Evolutionary conservation across 2,888 invertebrate species (phyloP).

Genomic region (Gymnoscelis rufifasciata): DNA sequence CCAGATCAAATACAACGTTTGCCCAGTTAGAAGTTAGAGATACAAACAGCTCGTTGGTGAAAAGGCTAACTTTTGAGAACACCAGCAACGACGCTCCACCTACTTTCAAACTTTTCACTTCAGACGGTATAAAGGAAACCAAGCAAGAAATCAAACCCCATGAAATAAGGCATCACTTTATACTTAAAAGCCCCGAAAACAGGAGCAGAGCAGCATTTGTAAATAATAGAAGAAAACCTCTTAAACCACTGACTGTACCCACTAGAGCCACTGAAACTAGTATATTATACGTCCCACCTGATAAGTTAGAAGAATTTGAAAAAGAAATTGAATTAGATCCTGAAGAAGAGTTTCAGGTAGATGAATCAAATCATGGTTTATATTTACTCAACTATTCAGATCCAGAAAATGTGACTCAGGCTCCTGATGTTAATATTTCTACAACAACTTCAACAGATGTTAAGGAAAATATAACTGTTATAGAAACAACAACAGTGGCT

Average conservation of each 20-base stretch:
- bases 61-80: slow-evolving; percentile 63
- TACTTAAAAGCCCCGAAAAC: slow-evolving; percentile 63
- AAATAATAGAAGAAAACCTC: slow-evolving; percentile 57
- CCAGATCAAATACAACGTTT: slow-evolving; percentile 68
- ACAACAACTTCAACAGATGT: slow-evolving; percentile 35
- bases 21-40: slow-evolving; percentile 70
- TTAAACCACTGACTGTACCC: slow-evolving; percentile 44
- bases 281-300: slow-evolving; percentile 68
- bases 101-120: slow-evolving; percentile 54
- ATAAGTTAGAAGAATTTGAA: slow-evolving; percentile 65
- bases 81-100: slow-evolving; percentile 57
- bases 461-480: slow-evolving; percentile 39
- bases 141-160: slow-evolving; percentile 67
- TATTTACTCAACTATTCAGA: slow-evolving; percentile 74
- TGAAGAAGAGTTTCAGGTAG: slow-evolving; percentile 76
- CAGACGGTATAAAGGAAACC: slow-evolving; percentile 63
- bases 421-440: slow-evolving; percentile 46
- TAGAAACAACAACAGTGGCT: slow-evolving; percentile 36
- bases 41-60: slow-evolving; percentile 59
- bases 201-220: slow-evolving; percentile 64
- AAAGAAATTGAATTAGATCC: slow-evolving; percentile 71
- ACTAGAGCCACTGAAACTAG: slow-evolving; percentile 56
- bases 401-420: slow-evolving; percentile 61
- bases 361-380: slow-evolving; percentile 74
- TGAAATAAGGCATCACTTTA: slow-evolving; percentile 66